A percentile compares a stretch with the other conserved stretches of the same genome.
phyloP scores from a whole-genome alignment of 2,797 vertebrate species.

The Sylvia borin region DNA sequence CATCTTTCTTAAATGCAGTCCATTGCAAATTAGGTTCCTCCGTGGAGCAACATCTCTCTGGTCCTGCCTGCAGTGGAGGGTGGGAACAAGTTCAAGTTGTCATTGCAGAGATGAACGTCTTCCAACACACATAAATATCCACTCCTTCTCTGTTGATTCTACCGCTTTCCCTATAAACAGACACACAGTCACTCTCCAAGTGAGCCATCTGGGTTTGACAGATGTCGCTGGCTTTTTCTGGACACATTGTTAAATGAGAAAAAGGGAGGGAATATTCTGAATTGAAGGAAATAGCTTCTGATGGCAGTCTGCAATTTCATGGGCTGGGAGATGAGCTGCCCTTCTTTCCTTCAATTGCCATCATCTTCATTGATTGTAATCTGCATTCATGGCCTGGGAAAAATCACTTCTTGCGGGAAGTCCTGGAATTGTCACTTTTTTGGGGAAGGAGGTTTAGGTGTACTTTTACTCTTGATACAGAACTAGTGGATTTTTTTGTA shows the following conservation, averaged over 20 bases:
- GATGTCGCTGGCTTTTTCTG: constrained; percentile 68
- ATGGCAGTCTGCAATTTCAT: constrained; percentile 61
- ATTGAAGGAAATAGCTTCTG: constrained; percentile 70
- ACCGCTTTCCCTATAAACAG: constrained; percentile 47
- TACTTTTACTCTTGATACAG: not conserved
- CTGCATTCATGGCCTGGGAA: not conserved
- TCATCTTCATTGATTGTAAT: constrained; percentile 45
- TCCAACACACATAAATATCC: constrained; percentile 36
- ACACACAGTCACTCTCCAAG: constrained; percentile 13
- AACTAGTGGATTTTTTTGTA: not conserved
- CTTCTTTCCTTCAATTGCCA: constrained; percentile 55
- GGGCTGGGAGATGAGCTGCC: constrained; percentile 54
- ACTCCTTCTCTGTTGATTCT: constrained; percentile 49
- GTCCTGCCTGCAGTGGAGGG: not conserved
- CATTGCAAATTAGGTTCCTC: not conserved
- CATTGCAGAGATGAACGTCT: not conserved
- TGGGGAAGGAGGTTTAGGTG: not conserved
- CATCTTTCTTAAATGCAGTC: not conserved
- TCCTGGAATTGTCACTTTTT: not conserved
- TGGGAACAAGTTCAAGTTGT: not conserved
- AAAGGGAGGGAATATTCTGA: constrained; percentile 61
- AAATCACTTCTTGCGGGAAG: not conserved
- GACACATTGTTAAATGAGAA: constrained; percentile 55
- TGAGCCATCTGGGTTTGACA: constrained; percentile 73
- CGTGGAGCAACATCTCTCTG: not conserved